Evolutionary conservation across 2,888 invertebrate species (phyloP).

Genomic region (Xanthorhoe spadicearia): DNA sequence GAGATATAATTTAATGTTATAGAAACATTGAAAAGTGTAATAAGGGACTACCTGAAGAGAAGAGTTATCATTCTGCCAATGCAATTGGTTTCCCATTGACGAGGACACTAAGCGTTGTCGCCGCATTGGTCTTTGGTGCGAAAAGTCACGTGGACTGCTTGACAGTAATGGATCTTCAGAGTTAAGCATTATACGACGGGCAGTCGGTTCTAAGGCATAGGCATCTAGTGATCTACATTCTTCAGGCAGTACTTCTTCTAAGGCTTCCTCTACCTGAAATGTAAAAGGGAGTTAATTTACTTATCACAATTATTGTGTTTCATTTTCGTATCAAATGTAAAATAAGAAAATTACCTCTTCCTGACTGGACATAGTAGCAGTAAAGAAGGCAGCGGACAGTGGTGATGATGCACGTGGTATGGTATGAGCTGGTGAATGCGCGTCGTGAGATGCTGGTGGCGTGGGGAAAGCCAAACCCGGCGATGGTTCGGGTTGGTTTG

Average conservation of each 20-base stretch:
- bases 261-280: conserved; percentile 90
- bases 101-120: conserved; percentile 63
- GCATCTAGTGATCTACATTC: conserved; percentile 87
- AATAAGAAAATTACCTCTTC: conserved; percentile 84
- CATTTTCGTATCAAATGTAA: neutral
- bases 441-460: conserved; percentile 94
- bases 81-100: conserved; percentile 59
- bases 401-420: conserved; percentile 92
- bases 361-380: conserved; percentile 93
- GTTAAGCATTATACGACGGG: conserved; percentile 94
- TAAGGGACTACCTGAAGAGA: conserved; percentile 67
- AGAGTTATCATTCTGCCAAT: conserved; percentile 73
- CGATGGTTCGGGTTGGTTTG: conserved; percentile 81
- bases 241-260: conserved; percentile 93
- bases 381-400: conserved; percentile 92
- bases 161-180: conserved; percentile 94
- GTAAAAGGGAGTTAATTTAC: conserved; percentile 20
- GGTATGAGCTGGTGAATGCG: conserved; percentile 86
- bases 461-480: conserved; percentile 93
- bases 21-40: neutral
- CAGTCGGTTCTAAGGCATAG: conserved; percentile 87
- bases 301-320: neutral
- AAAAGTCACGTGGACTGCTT: conserved; percentile 92
- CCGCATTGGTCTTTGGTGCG: conserved; percentile 69
- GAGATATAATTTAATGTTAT: neutral